A percentile compares a stretch with the other conserved stretches of the same genome.
Conservation (phyloP, 2,797 vertebrate genomes). For the Myotis myotis region DNA sequence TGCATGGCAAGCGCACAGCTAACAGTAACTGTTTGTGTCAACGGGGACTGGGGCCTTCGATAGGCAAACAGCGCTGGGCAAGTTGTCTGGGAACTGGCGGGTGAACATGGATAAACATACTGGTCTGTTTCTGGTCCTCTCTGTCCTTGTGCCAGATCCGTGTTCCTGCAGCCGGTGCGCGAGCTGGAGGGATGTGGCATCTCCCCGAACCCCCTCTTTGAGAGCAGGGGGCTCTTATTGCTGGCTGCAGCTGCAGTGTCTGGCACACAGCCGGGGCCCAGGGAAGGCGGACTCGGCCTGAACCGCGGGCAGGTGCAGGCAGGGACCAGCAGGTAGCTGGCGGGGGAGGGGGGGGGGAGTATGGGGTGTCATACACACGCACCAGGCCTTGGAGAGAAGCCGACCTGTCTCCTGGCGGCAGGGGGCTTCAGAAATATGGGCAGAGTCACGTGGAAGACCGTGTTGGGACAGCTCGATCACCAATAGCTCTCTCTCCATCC, state of each 20-base stretch:
- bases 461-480: background rate
- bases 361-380: rapidly evolving
- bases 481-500: background rate
- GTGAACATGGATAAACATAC: rapidly evolving
- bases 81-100: background rate
- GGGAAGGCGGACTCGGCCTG: no score
- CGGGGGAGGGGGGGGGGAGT: no score
- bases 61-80: background rate
- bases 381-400: background rate
- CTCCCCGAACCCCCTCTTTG: background rate
- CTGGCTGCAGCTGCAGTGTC: background rate
- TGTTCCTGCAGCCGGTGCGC: background rate
- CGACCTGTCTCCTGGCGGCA: background rate
- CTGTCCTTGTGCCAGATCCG: background rate
- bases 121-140: background rate
- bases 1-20: no score
- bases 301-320: rapidly evolving
- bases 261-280: background rate
- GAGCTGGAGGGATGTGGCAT: background rate
- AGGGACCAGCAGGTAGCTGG: background rate
- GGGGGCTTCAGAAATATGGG: background rate
- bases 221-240: background rate
- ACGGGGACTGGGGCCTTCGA: background rate
- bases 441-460: background rate
- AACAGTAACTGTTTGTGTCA: background rate